Base-by-base conservation (phyloP, 1,140 invertebrate genomes). In the Neotoxoptera formosana region DNA sequence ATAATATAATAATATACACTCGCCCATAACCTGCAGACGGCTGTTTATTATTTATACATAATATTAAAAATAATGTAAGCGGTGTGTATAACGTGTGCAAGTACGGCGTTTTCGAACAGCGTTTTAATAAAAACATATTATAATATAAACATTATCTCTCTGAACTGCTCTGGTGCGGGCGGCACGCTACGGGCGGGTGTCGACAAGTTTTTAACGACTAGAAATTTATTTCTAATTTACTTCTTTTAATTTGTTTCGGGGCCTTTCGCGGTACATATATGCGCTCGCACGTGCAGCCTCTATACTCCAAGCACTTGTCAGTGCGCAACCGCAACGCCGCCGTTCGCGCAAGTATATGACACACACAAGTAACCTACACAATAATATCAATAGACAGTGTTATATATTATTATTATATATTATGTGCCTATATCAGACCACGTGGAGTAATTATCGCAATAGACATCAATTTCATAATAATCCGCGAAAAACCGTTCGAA, bases 401-500 rank as follows among this genome's bases (percentile, higher is more conserved):
- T 41, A 41, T 76, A 76, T 76, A 34, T 17, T 76, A 76, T n/a
- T n/a, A n/a, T n/a, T n/a, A n/a, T n/a, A n/a, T n/a, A n/a, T n/a
- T 76, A 76, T 67, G 60, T 67, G 60, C 30, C 60, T 76, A 34
- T 53, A 53, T 53, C 21, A 34, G n/a, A 76, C n/a, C n/a, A n/a
- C 30, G 60, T 76, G n/a, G 23, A 60, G 53, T 93, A 93, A 93
- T 93, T 93, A 93, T 84, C 91, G 91, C 91, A 93, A 93, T 86
- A 93, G 76, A 84, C 48, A 53, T 93, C 48, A 84, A 93, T 93
- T 93, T 93, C 91, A 84, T 93, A 83, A 92, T 84, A 86, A 25
- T 23, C 56, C 34, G n/a, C 48, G 81, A 86, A 86, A 93, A 93
- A 93, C 30, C 81, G 81, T 53, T 53, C 81, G 53, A 53, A 84